Evolutionary conservation across 2,888 invertebrate species (phyloP).

Genomic region (Drosophila sordidapex): DNA sequence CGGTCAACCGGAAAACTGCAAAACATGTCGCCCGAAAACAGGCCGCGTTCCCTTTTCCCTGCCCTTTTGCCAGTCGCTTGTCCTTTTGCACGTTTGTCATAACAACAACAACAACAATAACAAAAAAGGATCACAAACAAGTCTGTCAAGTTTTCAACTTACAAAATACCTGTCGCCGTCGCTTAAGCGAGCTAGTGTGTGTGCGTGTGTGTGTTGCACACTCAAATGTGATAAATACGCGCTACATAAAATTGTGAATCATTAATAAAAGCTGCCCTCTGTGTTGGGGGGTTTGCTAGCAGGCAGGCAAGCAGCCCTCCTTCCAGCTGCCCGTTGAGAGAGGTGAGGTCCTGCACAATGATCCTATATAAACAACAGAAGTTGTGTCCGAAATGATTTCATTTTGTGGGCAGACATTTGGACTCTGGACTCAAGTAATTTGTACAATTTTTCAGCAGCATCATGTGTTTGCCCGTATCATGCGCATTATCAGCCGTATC

Average conservation of each 20-base stretch:
- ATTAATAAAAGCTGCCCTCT: constrained; percentile 73
- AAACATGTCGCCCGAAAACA: constrained; percentile 78
- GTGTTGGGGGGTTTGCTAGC: constrained; percentile 44
- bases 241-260: constrained; percentile 77
- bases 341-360: constrained; percentile 14
- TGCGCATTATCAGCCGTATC: constrained; percentile 53
- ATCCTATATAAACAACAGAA: constrained; percentile 68
- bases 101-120: constrained; percentile 55
- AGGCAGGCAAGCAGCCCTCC: constrained; percentile 30
- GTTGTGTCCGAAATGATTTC: constrained; percentile 65
- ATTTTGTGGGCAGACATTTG: constrained; percentile 59
- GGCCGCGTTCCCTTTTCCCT: constrained; percentile 52
- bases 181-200: constrained; percentile 23
- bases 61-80: constrained; percentile 27
- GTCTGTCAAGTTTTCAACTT: constrained; percentile 83
- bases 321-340: not conserved
- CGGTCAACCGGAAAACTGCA: constrained; percentile 84
- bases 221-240: constrained; percentile 76
- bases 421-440: constrained; percentile 68
- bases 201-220: constrained; percentile 43
- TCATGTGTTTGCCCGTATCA: constrained; percentile 73
- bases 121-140: constrained; percentile 77
- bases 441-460: constrained; percentile 80
- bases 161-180: constrained; percentile 76
- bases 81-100: constrained; percentile 62